Evolutionary conservation across 1,140 invertebrate genomes (phyloP), one percentile per base, ranked within the genome.

Genomic region (Cryptotermes secundus): DNA sequence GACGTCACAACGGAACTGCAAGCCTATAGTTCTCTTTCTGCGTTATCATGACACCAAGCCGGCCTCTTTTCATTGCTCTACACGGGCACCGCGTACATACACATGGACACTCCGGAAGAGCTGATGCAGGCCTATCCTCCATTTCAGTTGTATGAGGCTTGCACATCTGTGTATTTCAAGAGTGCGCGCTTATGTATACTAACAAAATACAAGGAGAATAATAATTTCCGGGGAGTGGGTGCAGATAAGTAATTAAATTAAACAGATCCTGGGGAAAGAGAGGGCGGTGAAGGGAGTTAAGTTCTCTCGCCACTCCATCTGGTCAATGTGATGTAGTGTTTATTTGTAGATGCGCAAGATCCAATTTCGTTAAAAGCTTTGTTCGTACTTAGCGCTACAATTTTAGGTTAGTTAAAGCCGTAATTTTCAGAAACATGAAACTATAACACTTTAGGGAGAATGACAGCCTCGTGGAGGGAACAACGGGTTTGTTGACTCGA

Each of bases 291-390:
- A n/a, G 26, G n/a, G 59, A 72, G 59, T 31, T 72, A 10, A 31
- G 59, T 72, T 72, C 31, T 72, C 59, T 72, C n/a, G 59, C n/a
- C 59, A 31, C 59, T 72, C 26, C 2, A 31, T 14, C 31, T 72
- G 59, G 59, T 72, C 59, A 72, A 72, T 14, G 59, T 72, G 9
- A 7, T 31, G 26, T 31, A 31, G 59, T 72, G 26, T 72, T 72
- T 72, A 72, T 72, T 72, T 72, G 59, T 72, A 12, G 59, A 72
- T 72, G n/a, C 59, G n/a, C 59, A 72, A 31, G 59, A 31, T 72
- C 59, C n/a, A 72, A 72, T 72, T 72, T 31, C 59, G 59, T 72
- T 72, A 72, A 72, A 72, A 72, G 59, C 59, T 72, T 72, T 72
- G 59, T 72, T 31, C 26, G n/a, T n/a, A 72, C 59, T 72, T 3